A percentile compares a stretch with the other conserved stretches of the same genome.
Conservation (phyloP, 2,888 invertebrate species). For the Sinohyriopsis cumingii region DNA sequence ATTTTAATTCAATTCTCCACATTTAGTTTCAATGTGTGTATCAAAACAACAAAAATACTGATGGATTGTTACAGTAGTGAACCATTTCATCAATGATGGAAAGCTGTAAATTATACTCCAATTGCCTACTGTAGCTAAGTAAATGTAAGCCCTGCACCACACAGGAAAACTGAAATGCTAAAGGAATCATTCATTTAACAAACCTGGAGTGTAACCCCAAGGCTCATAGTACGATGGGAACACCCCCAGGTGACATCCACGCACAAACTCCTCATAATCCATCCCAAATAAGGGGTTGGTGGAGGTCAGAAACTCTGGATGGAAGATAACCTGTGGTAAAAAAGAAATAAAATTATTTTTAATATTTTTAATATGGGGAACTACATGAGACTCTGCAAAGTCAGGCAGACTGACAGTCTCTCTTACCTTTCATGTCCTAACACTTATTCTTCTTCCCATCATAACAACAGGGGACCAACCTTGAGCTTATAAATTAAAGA, state of each 20-base stretch:
- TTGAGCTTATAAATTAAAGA: no score
- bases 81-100: no score
- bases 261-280: conserved; percentile 99
- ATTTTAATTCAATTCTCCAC: no score
- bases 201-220: conserved; percentile 97
- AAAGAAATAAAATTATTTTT: conserved; percentile 6
- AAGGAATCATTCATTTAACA: neutral
- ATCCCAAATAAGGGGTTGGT: conserved; percentile 98
- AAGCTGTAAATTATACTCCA: no score
- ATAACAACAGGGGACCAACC: no score
- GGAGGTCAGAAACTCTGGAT: conserved; percentile 97
- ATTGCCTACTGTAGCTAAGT: no score
- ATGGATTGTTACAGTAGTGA: no score
- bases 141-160: no score
- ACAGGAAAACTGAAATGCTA: no score
- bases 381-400: neutral
- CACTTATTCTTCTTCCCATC: no score
- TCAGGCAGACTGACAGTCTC: neutral
- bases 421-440: neutral
- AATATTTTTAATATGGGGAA: neutral
- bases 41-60: no score
- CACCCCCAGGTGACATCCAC: conserved; percentile 98
- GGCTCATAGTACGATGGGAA: conserved; percentile 99
- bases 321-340: conserved; percentile 88
- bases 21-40: no score